Base-by-base conservation (phyloP, 2,113 vertebrate species). In the Microcebus jonahi region DNA sequence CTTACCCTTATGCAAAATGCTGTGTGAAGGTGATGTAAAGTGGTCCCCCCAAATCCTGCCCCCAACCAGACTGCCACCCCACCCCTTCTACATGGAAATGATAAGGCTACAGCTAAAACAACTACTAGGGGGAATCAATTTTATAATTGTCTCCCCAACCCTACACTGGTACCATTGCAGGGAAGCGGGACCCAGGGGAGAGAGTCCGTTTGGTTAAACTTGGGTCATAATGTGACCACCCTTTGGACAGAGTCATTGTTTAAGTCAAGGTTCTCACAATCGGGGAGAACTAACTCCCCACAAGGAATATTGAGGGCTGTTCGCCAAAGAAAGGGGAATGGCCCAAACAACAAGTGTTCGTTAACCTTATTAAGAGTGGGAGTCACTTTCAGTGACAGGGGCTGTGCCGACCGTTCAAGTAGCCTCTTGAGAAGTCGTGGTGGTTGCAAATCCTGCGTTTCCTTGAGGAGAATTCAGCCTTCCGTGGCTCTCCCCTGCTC, bases 401-500 rank as follows among this genome's bases (percentile, higher is more conserved):
- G 39, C 34, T 48, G 6, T 12, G 7, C 21, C 31, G 20, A 17
- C 31, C 42, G 20, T 11, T 48, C 50, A 12, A 23, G 25, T 2
- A 29, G 76, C 27, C 59, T 34, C 39, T 61, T 29, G 70, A 23
- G 36, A 53, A 57, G 70, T 29, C 65, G 17, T 6, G 13, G 9
- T 20, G 6, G 42, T 42, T 55, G 27, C 61, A 48, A 42, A 67
- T 42, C 59, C 61, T 68, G 34, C 45, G 36, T 79, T 76, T 57
- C 53, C 76, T 27, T 2, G 10, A 57, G 73, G 42, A 70, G 36
- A 39, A 36, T 57, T 55, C 34, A 34, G 42, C 31, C 67, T 45
- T 45, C 12, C 0, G 0, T 0, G 27, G 4, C 31, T 20, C 80
- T 71, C 2, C 2, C 68, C 57, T 57, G 25, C 36, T 31, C 15